Evolutionary conservation across 1,140 invertebrate species (phyloP).

Genomic region (Laupala kohalensis): DNA sequence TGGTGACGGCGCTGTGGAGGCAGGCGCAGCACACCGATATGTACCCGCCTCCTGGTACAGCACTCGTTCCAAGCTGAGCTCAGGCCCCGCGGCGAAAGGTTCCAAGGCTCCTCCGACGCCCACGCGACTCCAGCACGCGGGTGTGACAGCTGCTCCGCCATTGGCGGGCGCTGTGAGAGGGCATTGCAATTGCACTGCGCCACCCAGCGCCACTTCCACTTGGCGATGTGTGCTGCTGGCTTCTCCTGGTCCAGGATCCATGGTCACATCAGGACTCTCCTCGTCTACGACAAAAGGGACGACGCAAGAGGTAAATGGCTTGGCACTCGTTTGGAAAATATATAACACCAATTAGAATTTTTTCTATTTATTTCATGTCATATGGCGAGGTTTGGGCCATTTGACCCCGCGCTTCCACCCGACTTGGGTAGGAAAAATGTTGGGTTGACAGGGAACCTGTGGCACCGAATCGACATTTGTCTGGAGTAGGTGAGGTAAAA

Average conservation of each 20-base stretch:
- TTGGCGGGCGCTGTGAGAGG: constrained; percentile 49
- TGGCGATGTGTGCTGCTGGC: constrained; percentile 41
- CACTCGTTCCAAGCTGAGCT: constrained; percentile 47
- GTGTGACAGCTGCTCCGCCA: constrained; percentile 39
- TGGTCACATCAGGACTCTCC: constrained; percentile 19
- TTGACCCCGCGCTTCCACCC: too few relatives aligned
- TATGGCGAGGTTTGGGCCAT: too few relatives aligned
- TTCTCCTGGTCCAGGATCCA: constrained; percentile 30
- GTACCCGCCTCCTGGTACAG: constrained; percentile 64
- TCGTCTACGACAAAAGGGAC: constrained; percentile 1
- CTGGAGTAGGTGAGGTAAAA: too few relatives aligned
- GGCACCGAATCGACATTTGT: too few relatives aligned
- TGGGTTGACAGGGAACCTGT: too few relatives aligned
- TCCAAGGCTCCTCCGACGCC: constrained; percentile 33
- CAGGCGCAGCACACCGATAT: constrained; percentile 49
- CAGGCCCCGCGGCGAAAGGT: constrained; percentile 41
- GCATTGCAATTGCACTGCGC: constrained; percentile 70
- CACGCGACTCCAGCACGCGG: constrained; percentile 37
- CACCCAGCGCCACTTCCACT: constrained; percentile 67
- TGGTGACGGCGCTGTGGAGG: constrained; percentile 29
- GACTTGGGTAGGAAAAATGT: too few relatives aligned
- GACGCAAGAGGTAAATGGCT: neutral
- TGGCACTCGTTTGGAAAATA: too few relatives aligned
- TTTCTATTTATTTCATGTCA: too few relatives aligned
- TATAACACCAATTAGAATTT: too few relatives aligned